Evolutionary conservation across 2,888 invertebrate genomes (phyloP), one percentile per base, ranked within the genome.

Genomic region (Slavum lentiscoides): DNA sequence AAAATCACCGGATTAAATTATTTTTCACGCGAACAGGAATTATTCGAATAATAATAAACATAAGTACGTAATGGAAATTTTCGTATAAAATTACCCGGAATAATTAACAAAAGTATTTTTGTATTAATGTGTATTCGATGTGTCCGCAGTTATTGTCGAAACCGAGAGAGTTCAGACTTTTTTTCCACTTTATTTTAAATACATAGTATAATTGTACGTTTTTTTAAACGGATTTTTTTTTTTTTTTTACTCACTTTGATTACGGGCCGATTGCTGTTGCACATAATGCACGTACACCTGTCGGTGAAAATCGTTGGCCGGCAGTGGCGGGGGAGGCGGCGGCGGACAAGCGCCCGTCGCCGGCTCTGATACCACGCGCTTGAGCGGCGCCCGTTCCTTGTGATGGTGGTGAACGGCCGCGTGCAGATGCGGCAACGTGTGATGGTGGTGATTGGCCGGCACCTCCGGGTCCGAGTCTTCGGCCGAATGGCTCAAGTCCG

Each of bases 281-380:
- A 62, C 69, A 64, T 80, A 80, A 30, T 43, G 43, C 55, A 58
- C 72, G 43, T 58, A 66, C 58, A 80, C 53, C 53, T 81, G 73
- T 1, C 75, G 67, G 58, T 30, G 23, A 21, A 70, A 64, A 39
- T 69, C 68, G 69, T 59, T 43, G 39, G 43, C 59, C n/a, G 74
- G 81, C 0, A 91, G 91, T 21, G 92, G 90, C 0, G 92, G 92
- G 0, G 91, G 93, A 0, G 92, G 92, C 0, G 92, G 92, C 0
- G 92, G 92, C 0, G 92, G 84, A 85, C 89, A 74, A 86, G 86
- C 87, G 80, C 87, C 87, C 83, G 88, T 87, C 19, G 87, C 87
- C 4, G 90, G 90, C 67, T 89, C 89, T 5, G 90, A 90, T n/a
- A 89, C 89, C 67, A 89, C 89, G 70, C 90, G 87, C 84, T 90